A percentile compares a stretch with the other conserved stretches of the same genome.
Conservation (phyloP, 2,888 invertebrate species). For the Psococerastis gibbosa region DNA sequence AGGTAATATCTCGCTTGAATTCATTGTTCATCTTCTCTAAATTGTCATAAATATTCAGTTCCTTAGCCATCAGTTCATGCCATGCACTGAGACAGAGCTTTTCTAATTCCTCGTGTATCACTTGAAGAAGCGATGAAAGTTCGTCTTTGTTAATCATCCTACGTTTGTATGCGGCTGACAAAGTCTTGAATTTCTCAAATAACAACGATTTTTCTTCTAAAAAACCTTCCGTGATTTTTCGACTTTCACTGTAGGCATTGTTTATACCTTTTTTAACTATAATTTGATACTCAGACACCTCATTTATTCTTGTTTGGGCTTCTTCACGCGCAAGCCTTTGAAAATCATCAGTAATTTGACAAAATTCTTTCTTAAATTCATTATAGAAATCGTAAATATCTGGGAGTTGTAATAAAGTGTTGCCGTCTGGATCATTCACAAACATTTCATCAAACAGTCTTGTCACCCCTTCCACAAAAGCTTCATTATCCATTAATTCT, state of each 20-base stretch:
- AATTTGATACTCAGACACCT: too few species aligned
- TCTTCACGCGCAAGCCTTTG: too few species aligned
- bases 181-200: not conserved
- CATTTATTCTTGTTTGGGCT: too few species aligned
- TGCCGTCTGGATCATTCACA: constrained; percentile 44
- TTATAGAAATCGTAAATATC: too few species aligned
- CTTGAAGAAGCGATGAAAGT: constrained; percentile 24
- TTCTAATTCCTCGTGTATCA: constrained; percentile 20
- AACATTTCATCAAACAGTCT: constrained; percentile 51
- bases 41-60: constrained; percentile 46
- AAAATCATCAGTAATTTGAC: too few species aligned
- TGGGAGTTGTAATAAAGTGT: constrained; percentile 35
- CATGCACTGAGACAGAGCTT: constrained; percentile 20
- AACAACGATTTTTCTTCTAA: not conserved
- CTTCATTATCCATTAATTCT: constrained; percentile 39
- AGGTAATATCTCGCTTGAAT: too few species aligned
- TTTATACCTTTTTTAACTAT: too few species aligned
- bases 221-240: not conserved
- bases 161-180: not conserved
- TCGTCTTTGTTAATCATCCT: constrained; percentile 23
- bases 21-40: too few species aligned
- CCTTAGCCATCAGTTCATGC: constrained; percentile 36
- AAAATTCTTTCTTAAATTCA: too few species aligned
- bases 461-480: constrained; percentile 56
- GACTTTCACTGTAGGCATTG: too few species aligned